A percentile compares a stretch with the other conserved stretches of the same genome.
phyloP scores from a whole-genome alignment of 1,140 invertebrate genomes.

The Atta texana region DNA sequence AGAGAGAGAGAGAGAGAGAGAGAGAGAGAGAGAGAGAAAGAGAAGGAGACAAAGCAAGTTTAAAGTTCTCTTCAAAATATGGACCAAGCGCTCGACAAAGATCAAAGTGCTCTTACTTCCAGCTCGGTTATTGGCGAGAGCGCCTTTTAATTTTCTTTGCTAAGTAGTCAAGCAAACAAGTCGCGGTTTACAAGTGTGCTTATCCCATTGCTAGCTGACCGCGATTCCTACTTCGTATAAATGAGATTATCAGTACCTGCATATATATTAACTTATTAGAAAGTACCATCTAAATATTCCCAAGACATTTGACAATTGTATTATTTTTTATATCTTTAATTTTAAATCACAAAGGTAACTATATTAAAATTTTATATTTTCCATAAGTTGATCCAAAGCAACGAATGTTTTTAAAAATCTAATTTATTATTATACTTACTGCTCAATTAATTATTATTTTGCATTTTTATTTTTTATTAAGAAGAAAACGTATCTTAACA shows the following conservation, averaged over 20 bases:
- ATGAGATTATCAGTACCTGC: slow-evolving; percentile 30
- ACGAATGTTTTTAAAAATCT: neutral
- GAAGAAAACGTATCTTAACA: neutral
- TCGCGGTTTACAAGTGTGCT: slow-evolving; percentile 69
- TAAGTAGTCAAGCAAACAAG: slow-evolving; percentile 71
- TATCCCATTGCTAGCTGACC: slow-evolving; percentile 49
- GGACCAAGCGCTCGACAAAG: slow-evolving; percentile 57
- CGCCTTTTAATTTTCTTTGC: slow-evolving; percentile 70
- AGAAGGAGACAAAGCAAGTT: slow-evolving; percentile 34
- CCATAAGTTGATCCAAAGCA: neutral
- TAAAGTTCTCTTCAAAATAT: slow-evolving; percentile 58
- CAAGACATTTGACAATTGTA: neutral
- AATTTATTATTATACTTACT: neutral
- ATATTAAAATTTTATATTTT: neutral
- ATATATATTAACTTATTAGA: slow-evolving; percentile 39
- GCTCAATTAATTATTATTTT: neutral
- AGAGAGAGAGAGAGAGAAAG: no score
- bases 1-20: neutral
- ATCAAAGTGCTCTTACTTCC: slow-evolving; percentile 70
- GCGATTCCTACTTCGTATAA: slow-evolving; percentile 60
- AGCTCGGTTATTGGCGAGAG: slow-evolving; percentile 31
- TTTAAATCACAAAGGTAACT: neutral
- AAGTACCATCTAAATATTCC: neutral
- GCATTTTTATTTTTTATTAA: neutral
- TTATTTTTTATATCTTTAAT: neutral